Percentiles rank a stretch among this genome's conserved stretches.
phyloP scores from a whole-genome alignment of 2,888 invertebrate genomes.

The Oxytorus armatus region DNA sequence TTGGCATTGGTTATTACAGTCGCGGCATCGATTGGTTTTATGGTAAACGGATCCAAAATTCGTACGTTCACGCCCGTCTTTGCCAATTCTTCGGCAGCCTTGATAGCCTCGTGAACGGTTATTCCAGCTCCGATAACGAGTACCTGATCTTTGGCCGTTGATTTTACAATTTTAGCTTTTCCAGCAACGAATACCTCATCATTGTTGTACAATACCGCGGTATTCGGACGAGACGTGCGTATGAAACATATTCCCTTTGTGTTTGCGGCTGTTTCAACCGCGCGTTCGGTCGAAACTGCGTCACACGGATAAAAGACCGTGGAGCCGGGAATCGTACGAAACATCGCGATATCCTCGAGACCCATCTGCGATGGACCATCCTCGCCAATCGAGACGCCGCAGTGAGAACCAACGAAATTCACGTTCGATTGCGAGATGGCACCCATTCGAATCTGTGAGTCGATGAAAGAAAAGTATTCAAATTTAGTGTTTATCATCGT shows the following conservation, averaged over 20 bases:
- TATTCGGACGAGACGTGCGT: slow-evolving; percentile 97
- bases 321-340: slow-evolving; percentile 94
- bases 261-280: slow-evolving; percentile 98
- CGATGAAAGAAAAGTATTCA: neutral
- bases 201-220: slow-evolving; percentile 93
- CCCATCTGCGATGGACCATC: slow-evolving; percentile 99
- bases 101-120: slow-evolving; percentile 95
- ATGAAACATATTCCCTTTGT: slow-evolving; percentile 98
- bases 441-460: slow-evolving; percentile 96
- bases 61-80: slow-evolving; percentile 90
- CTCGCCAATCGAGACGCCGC: slow-evolving; percentile 99
- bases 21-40: slow-evolving; percentile 96
- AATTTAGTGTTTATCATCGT: too few relatives aligned
- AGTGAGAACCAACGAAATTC: slow-evolving; percentile 98
- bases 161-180: slow-evolving; percentile 91
- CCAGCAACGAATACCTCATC: slow-evolving; percentile 93
- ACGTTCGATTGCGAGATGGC: slow-evolving; percentile 99
- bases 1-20: slow-evolving; percentile 91
- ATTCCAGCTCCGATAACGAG: slow-evolving; percentile 97
- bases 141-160: slow-evolving; percentile 91
- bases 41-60: slow-evolving; percentile 97
- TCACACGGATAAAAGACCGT: slow-evolving; percentile 93
- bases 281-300: slow-evolving; percentile 97
- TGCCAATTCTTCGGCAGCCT: slow-evolving; percentile 91
- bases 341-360: slow-evolving; percentile 98